These are phyloP conservation scores for Bedellia somnulentella DNA, from an alignment of 2,888 invertebrate species.

Conservation along the genomic window DNA sequence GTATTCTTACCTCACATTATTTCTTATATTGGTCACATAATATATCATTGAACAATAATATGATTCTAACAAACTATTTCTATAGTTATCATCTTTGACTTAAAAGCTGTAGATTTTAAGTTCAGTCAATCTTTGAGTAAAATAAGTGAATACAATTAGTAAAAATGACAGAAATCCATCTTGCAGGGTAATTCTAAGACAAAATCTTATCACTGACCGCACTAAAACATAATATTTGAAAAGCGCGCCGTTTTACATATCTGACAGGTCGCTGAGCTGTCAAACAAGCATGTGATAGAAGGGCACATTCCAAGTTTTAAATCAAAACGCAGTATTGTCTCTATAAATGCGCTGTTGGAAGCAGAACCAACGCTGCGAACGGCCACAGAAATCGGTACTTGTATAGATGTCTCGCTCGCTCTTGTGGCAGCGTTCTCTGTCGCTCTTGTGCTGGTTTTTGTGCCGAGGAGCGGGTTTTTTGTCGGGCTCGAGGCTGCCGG, in stretches of 20 bases:
- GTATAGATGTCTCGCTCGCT: conserved; percentile 27
- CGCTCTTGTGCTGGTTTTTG: conserved; percentile 50
- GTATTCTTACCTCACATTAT: no score
- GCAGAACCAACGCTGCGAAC: conserved; percentile 34
- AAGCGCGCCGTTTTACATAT: conserved; percentile 50
- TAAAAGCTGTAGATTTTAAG: no score
- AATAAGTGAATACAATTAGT: no score
- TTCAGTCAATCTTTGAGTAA: no score
- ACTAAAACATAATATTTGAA: no score
- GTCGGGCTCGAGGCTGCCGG: conserved; percentile 39
- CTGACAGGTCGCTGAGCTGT: conserved; percentile 57
- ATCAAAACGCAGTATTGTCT: conserved; percentile 52
- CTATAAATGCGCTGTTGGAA: conserved; percentile 47
- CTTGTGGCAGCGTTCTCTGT: conserved; percentile 27
- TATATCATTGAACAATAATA: no score
- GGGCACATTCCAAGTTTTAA: conserved; percentile 58
- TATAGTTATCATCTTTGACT: no score
- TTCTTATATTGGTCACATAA: no score
- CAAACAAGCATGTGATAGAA: conserved; percentile 62
- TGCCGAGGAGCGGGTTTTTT: conserved; percentile 56
- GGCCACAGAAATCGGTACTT: conserved; percentile 50
- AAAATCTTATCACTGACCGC: no score
- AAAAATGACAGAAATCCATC: no score
- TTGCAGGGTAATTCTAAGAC: no score
- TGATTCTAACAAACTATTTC: no score